Base-by-base conservation (phyloP, 92 coral and sea anemone genomes). In the Virgularia gustaviana region DNA sequence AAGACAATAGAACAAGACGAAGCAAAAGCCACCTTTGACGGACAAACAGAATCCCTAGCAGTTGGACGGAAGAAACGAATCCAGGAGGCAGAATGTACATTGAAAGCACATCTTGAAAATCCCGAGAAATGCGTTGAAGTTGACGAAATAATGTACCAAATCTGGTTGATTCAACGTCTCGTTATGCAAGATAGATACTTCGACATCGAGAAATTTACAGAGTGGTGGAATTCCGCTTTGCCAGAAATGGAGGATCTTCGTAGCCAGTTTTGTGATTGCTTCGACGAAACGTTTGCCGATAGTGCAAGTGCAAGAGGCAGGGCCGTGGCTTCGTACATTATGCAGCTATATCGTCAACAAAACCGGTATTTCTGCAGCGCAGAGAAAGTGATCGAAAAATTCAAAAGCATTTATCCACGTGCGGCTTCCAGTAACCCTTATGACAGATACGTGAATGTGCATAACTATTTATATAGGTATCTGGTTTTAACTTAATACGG, bases 371-470 rank as follows among this genome's bases (percentile, higher is more conserved):
- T 33, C 34, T 24, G 4, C 34, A 55, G 34, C 11, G 24, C 31
- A 8, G 62, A 55, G 31, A 33, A 55, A 55, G 62, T 55, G 27
- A 19, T 55, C 15, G 62, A 55, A 8, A 55, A 55, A 55, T 2
- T 55, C 34, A 9, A n/a, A 55, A 55, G 62, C 62, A 55, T 55
- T 24, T 55, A 22, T 36, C 62, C 62, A 7, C 62, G 62, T 3
- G 6, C 31, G 2, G 62, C 62, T 2, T 25, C 62, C 30, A 55
- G 62, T 24, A 18, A 55, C 62, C 62, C 62, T 8, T 12, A 4
- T 0, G 15, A 25, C 0, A 20, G 62, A 6, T 55, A 55, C n/a
- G 34, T 55, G 11, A 18, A 22, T 12, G 33, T 25, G 8, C 5
- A 55, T 55, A 55, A 55, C 34, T 36, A 33, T n/a, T 5, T 55